Base-by-base conservation (phyloP, 2,888 invertebrate genomes). In the Resseliella maxima region DNA sequence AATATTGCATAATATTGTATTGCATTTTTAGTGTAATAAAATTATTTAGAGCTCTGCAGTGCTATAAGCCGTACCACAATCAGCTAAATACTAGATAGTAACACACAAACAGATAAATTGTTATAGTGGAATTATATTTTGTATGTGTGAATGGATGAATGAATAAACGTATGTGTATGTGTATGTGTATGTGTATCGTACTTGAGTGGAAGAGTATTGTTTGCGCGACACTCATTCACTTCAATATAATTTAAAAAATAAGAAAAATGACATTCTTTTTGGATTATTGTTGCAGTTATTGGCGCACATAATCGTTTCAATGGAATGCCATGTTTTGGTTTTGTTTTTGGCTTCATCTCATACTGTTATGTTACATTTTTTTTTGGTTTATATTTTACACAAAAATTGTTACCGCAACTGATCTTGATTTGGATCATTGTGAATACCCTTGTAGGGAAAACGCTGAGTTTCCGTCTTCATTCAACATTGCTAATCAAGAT, bases 261-360 rank as follows among this genome's bases (percentile, higher is more conserved):
- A 72, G 72, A 72, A 72, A 72, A 72, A 72, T 31, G 59, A 24
- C 59, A 59, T 59, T 59, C 59, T n/a, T 59, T n/a, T 35, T 72
- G 72, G 72, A 72, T 31, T 72, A 72, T 72, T 72, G 72, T 72
- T 72, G 72, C 72, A 72, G 72, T 72, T 72, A 72, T 72, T 72
- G 72, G 72, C 72, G 72, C 21, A 31, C 31, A 72, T 72, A 72
- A 31, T 72, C 31, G 31, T 12, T 31, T 59, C 24, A 59, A n/a
- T 6, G 24, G 15, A 59, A 3, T 59, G 50, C 41, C 41, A 24
- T 24, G 27, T 59, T 50, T 50, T 50, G 2, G 59, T 59, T 59
- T 24, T 24, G 59, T 24, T n/a, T 5, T 59, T 59, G 59, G 24
- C 1, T 18, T 24, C 59, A 59, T n/a, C 59, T 24, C 5, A 24